Conservation (phyloP, 2,113 vertebrate species). For the Pipra filicauda region DNA sequence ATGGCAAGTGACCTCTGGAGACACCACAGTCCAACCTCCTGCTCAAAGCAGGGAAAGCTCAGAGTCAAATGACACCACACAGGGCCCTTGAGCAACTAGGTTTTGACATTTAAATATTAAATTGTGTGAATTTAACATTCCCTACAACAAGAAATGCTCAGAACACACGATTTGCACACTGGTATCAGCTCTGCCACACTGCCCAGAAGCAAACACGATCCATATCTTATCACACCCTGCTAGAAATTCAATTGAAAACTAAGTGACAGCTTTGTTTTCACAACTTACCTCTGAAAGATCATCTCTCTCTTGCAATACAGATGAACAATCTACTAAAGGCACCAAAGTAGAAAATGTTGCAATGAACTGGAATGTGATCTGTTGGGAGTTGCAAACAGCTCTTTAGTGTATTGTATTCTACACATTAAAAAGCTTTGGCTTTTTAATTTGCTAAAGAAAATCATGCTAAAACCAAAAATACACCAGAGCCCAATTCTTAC, state of each 20-base stretch:
- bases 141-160: neutral
- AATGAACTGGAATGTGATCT: conserved; percentile 99
- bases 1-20: neutral
- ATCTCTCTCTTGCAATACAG: conserved; percentile 89
- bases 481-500: neutral
- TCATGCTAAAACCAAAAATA: neutral
- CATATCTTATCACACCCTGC: neutral
- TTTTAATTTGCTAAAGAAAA: neutral
- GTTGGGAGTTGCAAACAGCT: conserved; percentile 46
- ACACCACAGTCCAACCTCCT: neutral
- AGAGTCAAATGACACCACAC: neutral
- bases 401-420: neutral
- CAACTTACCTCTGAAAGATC: conserved; percentile 89
- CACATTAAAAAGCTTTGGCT: neutral
- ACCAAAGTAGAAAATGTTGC: conserved; percentile 98
- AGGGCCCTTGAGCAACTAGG: neutral
- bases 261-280: neutral
- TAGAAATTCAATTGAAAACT: neutral
- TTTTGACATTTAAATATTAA: neutral
- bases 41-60: neutral
- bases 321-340: conserved; percentile 99
- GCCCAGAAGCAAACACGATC: neutral
- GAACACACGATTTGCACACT: neutral
- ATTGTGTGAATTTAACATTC: neutral
- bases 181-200: neutral